Evolutionary conservation across 1,140 invertebrate species (phyloP), one percentile per base, ranked within the genome.

Genomic region (Daktulosphaira vitifoliae): DNA sequence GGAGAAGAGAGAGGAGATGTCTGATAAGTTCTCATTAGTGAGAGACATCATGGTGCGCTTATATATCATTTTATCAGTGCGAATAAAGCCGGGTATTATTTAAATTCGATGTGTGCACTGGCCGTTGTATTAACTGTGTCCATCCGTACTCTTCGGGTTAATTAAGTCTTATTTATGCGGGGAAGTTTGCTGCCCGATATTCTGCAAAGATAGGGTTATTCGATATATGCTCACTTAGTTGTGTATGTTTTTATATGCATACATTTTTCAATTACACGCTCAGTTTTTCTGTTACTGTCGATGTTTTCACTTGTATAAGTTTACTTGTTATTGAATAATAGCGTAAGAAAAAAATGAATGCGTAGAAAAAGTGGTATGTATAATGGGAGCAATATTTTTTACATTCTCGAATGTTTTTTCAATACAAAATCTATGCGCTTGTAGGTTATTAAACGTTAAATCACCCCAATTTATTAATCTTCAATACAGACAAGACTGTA

Each of bases 151-250:
- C 54, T 39, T 59, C 54, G n/a, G 54, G 39, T 59, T 59, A 59
- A 59, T 59, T 59, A 59, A 59, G 54, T 59, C 54, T 59, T 59
- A 59, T 59, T 59, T 59, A 59, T 59, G 54, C 54, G 54, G 39
- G 54, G 54, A 59, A 38, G 54, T 59, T 59, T 59, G 54, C 54
- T 33, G 29, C 29, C 29, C 54, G 54, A 59, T 59, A 39, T 46
- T 59, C 39, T 39, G 54, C 44, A 46, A 38, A 59, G 54, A 59
- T 59, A 59, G 54, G 39, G 54, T 59, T 59, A 59, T 59, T 39
- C 54, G 54, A 59, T 33, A 33, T 33, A 33, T n/a, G n/a, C n/a
- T n/a, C 29, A 33, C 29, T 33, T n/a, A 23, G 44, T 16, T 46
- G 53, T 25, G 22, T 26, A 11, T 26, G 39, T 26, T n/a, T 44